Evolutionary conservation across 2,888 invertebrate species (phyloP), one percentile per base, ranked within the genome.

Genomic region (Coelogynopora nodosa): DNA sequence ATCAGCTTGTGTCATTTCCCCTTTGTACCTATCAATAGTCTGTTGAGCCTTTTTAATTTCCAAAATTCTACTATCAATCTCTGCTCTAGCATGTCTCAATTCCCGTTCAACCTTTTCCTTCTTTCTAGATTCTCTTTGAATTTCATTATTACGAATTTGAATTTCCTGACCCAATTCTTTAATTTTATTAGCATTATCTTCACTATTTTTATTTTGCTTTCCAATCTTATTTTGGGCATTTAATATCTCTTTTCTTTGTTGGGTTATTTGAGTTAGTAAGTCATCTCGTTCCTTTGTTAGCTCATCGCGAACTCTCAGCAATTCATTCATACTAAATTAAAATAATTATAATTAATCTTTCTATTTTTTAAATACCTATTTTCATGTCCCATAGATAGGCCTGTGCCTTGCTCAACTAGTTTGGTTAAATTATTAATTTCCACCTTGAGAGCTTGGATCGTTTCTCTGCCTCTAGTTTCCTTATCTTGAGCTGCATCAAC

Each of bases 401-500:
- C 94, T 89, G 94, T 93, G 88, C 93, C 94, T 86, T 94, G 94
- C 67, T 95, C 95, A 67, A 95, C 93, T 88, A 95, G 94, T 84
- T 94, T 94, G 90, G 94, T 94, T 29, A 95, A 92, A 89, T 94
- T 93, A 1, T 93, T 91, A 84, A 95, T 94, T 86, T 94, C 94
- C 89, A 94, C 93, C 90, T 94, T 94, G 90, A 95, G 93, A 88
- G 94, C 94, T 90, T 95, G 95, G 85, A 95, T 93, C 27, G 94
- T 93, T 90, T 95, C 95, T 88, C 95, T 94, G 67, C 95, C 94
- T 28, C 93, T 92, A 89, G 94, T 94, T 90, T 95, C 95, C 0
- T 95, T 94, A 0, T 94, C 94, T 89, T 95, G 95, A 89, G 95
- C 95, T 0, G 94, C 94, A 90, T 95, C 95, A 0, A 95, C 94